phyloP scores from a whole-genome alignment of 2,113 vertebrate species.

The Polyodon spathula region DNA sequence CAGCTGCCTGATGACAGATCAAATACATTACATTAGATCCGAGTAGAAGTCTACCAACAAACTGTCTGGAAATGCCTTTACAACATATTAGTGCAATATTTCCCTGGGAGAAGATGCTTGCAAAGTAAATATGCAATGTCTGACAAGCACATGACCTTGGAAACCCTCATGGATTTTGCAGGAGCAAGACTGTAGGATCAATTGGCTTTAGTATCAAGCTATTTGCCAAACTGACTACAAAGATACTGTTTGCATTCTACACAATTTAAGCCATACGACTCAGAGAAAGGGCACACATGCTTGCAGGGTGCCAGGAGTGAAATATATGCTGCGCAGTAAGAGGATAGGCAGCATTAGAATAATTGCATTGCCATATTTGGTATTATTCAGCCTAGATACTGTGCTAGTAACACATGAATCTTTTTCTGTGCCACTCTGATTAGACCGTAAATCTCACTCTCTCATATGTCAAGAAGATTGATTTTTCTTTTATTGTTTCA shows the following conservation, averaged over 20 bases:
- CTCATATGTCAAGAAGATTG: slow-evolving; percentile 38
- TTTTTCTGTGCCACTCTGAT: slow-evolving; percentile 29
- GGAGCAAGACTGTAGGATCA: slow-evolving; percentile 22
- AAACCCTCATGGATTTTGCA: slow-evolving; percentile 21
- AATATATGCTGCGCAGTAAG: slow-evolving; percentile 10
- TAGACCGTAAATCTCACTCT: slow-evolving; percentile 34
- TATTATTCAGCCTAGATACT: slow-evolving; percentile 10
- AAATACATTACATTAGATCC: slow-evolving; percentile 25
- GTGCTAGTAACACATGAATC: slow-evolving; percentile 14
- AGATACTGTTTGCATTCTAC: background rate
- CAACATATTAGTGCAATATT: slow-evolving; percentile 24
- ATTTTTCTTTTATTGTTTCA: slow-evolving; percentile 40
- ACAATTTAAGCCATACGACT: background rate
- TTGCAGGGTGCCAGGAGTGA: background rate
- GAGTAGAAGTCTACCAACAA: slow-evolving; percentile 24
- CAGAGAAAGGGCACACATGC: background rate
- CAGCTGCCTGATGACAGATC: slow-evolving; percentile 15
- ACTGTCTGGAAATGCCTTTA: slow-evolving; percentile 26
- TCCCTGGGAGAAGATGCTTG: slow-evolving; percentile 21
- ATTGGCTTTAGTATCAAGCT: slow-evolving; percentile 9
- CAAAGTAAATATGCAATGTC: slow-evolving; percentile 30
- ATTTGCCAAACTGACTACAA: slow-evolving; percentile 2
- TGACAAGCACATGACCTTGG: slow-evolving; percentile 30
- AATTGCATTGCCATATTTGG: slow-evolving; percentile 17
- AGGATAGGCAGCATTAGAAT: slow-evolving; percentile 5